phyloP scores from a whole-genome alignment of 1,140 invertebrate genomes.

The Drosophila aff. region DNA sequence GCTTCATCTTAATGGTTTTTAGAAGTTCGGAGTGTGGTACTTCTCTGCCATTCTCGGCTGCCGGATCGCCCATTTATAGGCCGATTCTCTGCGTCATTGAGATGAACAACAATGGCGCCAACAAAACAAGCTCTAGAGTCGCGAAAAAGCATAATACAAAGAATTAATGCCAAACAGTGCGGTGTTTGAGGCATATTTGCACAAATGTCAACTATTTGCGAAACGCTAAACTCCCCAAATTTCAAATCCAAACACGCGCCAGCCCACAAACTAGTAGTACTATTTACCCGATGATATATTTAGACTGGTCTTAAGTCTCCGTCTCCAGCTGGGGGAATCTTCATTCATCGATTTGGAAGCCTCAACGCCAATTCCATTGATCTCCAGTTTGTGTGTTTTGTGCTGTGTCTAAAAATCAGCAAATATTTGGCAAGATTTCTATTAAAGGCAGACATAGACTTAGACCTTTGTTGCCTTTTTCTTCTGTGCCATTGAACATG shows the following conservation, averaged over 20 bases:
- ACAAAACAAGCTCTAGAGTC: not conserved
- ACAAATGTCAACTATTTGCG: constrained; percentile 27
- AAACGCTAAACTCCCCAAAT: not conserved
- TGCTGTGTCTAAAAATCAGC: not conserved
- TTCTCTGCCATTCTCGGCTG: constrained; percentile 13
- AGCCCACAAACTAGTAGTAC: not conserved
- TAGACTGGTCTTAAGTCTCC: not conserved
- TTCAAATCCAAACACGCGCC: not conserved
- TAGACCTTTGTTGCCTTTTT: not conserved
- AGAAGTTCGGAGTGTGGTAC: not conserved
- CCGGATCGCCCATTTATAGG: constrained; percentile 33
- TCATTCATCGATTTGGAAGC: constrained; percentile 23
- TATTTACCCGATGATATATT: constrained; percentile 5
- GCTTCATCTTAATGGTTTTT: constrained; percentile 17
- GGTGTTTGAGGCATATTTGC: constrained; percentile 5
- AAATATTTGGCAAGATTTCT: constrained; percentile 2
- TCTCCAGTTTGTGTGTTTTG: not conserved
- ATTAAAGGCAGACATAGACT: not conserved
- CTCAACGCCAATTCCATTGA: constrained; percentile 12
- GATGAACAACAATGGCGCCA: constrained; percentile 1
- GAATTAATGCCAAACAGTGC: not conserved
- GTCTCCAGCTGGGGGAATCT: constrained; percentile 17
- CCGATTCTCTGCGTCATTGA: constrained; percentile 29
- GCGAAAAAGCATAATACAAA: not conserved
- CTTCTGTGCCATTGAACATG: constrained; percentile 18